Conservation (phyloP, 2,888 invertebrate species). For the Halictus quadricinctus region DNA sequence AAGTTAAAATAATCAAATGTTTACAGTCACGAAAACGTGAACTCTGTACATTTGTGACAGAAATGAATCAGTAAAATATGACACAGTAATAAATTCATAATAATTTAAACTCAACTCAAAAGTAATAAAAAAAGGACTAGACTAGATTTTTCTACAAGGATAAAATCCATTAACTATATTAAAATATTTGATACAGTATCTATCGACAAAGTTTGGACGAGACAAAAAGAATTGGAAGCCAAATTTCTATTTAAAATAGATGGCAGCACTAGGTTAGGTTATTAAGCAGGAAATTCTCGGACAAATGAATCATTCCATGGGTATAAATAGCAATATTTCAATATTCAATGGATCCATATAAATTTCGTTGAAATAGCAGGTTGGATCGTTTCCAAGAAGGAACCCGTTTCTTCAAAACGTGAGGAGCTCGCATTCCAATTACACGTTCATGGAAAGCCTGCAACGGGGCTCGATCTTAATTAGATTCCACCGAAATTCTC, state of each 20-base stretch:
- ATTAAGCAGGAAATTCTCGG: background rate
- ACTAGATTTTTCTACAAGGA: background rate
- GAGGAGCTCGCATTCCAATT: slow-evolving; percentile 9
- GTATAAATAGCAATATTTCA: background rate
- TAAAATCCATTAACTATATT: background rate
- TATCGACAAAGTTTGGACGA: background rate
- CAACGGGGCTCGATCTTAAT: slow-evolving; percentile 24
- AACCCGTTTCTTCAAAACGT: slow-evolving; percentile 13
- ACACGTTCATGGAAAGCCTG: background rate
- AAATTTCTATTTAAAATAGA: background rate
- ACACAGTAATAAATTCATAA: background rate
- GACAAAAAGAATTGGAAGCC: background rate
- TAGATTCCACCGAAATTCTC: slow-evolving; percentile 15
- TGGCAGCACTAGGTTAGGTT: no score
- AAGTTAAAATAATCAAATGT: no score
- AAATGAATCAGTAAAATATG: background rate
- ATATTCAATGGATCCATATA: background rate
- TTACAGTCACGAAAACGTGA: background rate
- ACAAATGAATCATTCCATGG: background rate
- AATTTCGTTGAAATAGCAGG: background rate
- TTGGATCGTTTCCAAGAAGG: background rate
- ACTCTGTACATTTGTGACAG: background rate
- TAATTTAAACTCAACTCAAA: background rate
- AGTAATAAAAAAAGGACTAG: background rate
- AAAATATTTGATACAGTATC: background rate